phyloP scores from a whole-genome alignment of 2,113 vertebrate species.

The Hydropotes inermis region DNA sequence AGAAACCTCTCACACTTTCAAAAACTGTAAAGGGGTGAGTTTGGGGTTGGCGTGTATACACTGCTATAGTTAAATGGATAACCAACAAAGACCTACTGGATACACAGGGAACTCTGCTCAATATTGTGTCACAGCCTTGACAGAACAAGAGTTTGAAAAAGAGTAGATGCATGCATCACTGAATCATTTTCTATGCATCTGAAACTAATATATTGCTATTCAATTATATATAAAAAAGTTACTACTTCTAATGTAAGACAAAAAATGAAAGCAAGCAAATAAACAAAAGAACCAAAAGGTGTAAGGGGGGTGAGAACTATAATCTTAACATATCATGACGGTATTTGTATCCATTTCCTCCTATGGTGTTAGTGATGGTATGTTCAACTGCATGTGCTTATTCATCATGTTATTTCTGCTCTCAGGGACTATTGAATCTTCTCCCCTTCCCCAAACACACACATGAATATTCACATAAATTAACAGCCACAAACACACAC shows the following conservation, averaged over 20 bases:
- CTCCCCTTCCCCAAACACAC: neutral
- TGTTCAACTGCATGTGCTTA: rapidly evolving
- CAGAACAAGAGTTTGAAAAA: neutral
- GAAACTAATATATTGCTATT: neutral
- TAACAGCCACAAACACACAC: neutral
- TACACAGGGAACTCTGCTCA: neutral
- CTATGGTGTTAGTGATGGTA: no score
- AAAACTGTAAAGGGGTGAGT: neutral
- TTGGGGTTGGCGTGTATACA: neutral
- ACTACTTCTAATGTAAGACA: neutral
- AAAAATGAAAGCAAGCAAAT: neutral
- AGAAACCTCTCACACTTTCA: neutral
- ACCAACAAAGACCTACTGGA: neutral
- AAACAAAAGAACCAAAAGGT: neutral
- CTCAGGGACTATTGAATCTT: neutral
- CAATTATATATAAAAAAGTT: neutral
- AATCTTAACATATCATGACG: rapidly evolving
- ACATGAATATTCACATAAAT: neutral
- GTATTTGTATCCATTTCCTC: rapidly evolving
- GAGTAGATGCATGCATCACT: neutral
- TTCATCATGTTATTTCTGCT: neutral
- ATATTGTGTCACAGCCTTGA: neutral
- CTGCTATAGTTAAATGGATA: neutral
- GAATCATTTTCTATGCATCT: neutral
- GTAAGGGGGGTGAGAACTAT: neutral